Evolutionary conservation across 2,888 invertebrate species (phyloP).

Genomic region (Machimus atricapillus): DNA sequence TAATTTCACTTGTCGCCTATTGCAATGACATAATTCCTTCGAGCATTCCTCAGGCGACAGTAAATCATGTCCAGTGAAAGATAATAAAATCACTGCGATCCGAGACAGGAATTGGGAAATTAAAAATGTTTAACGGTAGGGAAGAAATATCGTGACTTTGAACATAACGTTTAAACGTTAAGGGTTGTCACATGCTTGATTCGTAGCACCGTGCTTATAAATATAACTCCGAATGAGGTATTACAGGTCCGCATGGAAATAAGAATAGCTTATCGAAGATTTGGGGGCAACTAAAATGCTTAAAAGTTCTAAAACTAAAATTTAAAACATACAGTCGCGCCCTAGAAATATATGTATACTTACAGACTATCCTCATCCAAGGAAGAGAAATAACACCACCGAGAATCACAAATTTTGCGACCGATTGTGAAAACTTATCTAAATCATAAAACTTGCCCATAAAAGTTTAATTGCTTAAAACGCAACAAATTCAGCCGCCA

Average conservation of each 20-base stretch:
- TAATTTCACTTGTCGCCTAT: constrained; percentile 20
- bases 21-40: constrained; percentile 41
- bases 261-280: no score
- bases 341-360: background rate
- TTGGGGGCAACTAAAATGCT: no score
- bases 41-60: constrained; percentile 35
- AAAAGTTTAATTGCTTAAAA: constrained; percentile 35
- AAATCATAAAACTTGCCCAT: constrained; percentile 25
- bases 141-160: background rate
- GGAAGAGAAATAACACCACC: background rate
- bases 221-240: background rate
- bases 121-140: background rate
- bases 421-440: background rate
- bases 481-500: constrained; percentile 19
- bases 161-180: background rate
- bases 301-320: no score
- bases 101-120: background rate
- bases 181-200: background rate
- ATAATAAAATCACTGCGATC: background rate
- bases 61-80: constrained; percentile 39
- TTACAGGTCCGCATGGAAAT: no score
- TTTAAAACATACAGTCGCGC: no score
- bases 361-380: background rate
- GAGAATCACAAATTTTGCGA: background rate
- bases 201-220: background rate